These are phyloP conservation scores for Meghimatium bilineatum DNA, from an alignment of 2,888 invertebrate species.

Conservation along the genomic window DNA sequence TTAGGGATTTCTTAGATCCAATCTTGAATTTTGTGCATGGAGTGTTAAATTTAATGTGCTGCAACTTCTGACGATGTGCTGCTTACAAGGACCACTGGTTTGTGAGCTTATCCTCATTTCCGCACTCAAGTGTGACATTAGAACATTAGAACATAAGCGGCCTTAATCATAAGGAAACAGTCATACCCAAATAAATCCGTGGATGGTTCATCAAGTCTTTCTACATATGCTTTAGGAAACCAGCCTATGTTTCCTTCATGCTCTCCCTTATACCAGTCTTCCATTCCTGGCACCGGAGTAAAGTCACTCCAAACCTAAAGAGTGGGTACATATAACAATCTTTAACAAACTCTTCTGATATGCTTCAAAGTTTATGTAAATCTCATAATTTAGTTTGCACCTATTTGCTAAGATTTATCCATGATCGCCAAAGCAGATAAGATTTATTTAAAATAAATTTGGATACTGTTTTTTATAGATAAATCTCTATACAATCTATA, in stretches of 20 bases:
- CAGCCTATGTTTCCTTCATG: slow-evolving; percentile 93
- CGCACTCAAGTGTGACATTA: no score
- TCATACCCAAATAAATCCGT: slow-evolving; percentile 55
- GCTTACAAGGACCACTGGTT: no score
- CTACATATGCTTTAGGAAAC: slow-evolving; percentile 95
- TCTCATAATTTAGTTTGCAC: not conserved
- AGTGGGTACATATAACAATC: not conserved
- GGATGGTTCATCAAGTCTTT: slow-evolving; percentile 54
- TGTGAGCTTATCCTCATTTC: no score
- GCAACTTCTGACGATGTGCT: no score
- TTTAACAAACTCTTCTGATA: not conserved
- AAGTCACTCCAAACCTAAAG: slow-evolving; percentile 82
- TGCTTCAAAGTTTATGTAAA: not conserved
- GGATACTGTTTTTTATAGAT: no score
- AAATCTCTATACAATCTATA: no score
- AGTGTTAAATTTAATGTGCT: no score
- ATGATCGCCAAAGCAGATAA: no score
- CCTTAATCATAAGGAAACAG: not conserved
- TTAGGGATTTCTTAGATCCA: no score
- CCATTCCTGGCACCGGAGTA: slow-evolving; percentile 89
- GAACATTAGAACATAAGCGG: not conserved
- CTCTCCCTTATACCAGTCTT: slow-evolving; percentile 89
- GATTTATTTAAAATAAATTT: no score
- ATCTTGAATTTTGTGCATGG: no score
- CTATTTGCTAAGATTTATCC: no score